Conservation (phyloP, 35 echinoderm and acorn worm genomes). For the Apostichopus parvimensis region DNA sequence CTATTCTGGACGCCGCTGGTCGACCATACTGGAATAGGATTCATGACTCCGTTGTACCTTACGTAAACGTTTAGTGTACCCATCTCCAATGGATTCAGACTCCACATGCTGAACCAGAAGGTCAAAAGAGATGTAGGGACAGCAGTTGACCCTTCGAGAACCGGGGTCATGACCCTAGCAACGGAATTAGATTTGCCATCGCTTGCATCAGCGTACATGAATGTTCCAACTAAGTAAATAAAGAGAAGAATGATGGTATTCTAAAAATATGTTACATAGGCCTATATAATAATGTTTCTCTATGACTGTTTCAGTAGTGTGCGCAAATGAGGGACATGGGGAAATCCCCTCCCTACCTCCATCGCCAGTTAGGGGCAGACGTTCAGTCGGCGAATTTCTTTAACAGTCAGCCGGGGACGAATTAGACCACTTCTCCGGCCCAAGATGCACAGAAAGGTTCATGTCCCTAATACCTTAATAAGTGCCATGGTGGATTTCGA, state of each 20-base stretch:
- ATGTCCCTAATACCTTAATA: no score
- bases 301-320: no score
- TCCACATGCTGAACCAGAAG: constrained; percentile 56
- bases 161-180: constrained; percentile 39
- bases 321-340: no score
- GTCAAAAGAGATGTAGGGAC: constrained; percentile 30
- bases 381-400: no score
- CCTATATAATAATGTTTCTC: no score
- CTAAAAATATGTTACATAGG: no score
- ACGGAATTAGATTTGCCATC: constrained; percentile 27
- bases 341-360: no score
- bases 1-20: constrained; percentile 43
- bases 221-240: constrained; percentile 14
- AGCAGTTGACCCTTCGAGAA: constrained; percentile 1
- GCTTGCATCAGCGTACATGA: constrained; percentile 36
- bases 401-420: no score
- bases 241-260: background rate
- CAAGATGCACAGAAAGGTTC: no score
- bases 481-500: no score
- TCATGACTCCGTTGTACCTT: background rate
- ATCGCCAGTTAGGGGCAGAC: no score
- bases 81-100: constrained; percentile 47
- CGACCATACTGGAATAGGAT: constrained; percentile 22
- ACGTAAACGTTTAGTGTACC: constrained; percentile 43
- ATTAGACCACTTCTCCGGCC: no score